Base-by-base conservation (phyloP, 2,113 vertebrate species). In the Thinocorus orbignyianus region DNA sequence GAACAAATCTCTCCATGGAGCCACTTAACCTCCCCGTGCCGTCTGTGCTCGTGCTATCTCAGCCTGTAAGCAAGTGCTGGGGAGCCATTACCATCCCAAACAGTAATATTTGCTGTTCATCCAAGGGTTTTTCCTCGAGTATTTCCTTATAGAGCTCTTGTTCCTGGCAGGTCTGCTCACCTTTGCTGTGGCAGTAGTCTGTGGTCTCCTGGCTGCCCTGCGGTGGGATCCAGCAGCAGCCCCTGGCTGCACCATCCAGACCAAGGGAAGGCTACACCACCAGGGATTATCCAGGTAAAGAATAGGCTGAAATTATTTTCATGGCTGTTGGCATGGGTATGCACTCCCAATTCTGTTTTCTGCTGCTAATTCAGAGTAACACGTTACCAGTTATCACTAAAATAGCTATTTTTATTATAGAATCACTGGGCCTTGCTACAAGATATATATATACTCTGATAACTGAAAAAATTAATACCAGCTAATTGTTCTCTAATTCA, bases 31-130 rank as follows among this genome's bases (percentile, higher is more conserved):
- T 65, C 49, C 51, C 42, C 2, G 5, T 2, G 3, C 41, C 6
- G 7, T 33, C 62, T 51, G 13, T 2, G 14, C 33, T 35, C 46
- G 55, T 0, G 1, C 23, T 39, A 48, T 52, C 73, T 61, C n/a
- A 37, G 31, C 72, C 72, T 7, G 0, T 17, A n/a, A 68, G 13
- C 48, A n/a, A 0, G 0, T 15, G 7, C 65, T 30, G 13, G n/a
- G 37, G 11, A 49, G 51, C 25, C 33, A 70, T 17, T 0, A 1
- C 39, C 39, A 51, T 7, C 57, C 80, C 76, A 73, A 54, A 55
- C 31, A 33, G 11, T 61, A 69, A 6, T n/a, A n/a, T 54, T 64
- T 73, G 65, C 26, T 6, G 3, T 49, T 78, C 55, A 73, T 12
- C 35, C 0, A 0, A 73, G 35, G 65, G 24, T 54, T 92, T 54